Percentiles rank a stretch among this genome's conserved stretches.
Conservation (phyloP, 2,888 invertebrate genomes). For the Drosophila merina region DNA sequence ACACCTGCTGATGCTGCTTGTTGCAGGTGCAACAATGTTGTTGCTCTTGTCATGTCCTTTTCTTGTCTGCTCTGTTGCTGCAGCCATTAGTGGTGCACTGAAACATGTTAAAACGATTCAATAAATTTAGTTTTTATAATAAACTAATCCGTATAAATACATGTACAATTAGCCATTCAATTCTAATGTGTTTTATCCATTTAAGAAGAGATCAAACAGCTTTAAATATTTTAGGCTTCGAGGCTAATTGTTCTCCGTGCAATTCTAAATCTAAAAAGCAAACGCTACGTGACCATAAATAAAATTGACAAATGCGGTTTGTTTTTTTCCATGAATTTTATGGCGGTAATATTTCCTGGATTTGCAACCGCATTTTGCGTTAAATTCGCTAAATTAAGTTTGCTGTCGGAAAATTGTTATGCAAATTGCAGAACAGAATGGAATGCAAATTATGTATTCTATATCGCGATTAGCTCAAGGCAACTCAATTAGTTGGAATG, state of each 20-base stretch:
- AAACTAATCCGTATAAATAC: conserved; percentile 1
- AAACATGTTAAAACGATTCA: not conserved
- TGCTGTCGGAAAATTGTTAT: conserved; percentile 59
- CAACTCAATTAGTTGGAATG: conserved; percentile 66
- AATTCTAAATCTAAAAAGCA: conserved; percentile 53
- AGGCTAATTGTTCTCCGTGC: conserved; percentile 12
- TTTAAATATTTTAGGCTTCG: not conserved
- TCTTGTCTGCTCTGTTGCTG: conserved; percentile 31
- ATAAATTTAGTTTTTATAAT: not conserved
- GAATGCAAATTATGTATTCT: conserved; percentile 42
- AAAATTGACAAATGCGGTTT: conserved; percentile 73
- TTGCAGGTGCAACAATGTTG: conserved; percentile 43
- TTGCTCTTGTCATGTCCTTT: conserved; percentile 35
- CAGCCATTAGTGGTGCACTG: conserved; percentile 57
- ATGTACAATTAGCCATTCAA: conserved; percentile 1
- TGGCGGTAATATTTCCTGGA: conserved; percentile 20
- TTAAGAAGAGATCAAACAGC: not conserved
- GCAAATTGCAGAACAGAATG: conserved; percentile 53
- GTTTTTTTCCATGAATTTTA: conserved; percentile 7
- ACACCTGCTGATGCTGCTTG: conserved; percentile 61
- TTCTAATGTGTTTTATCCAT: not conserved
- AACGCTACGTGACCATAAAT: conserved; percentile 75
- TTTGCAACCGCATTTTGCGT: conserved; percentile 32
- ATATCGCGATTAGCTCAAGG: conserved; percentile 48
- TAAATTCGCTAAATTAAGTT: conserved; percentile 64